A percentile compares a stretch with the other conserved stretches of the same genome.
Evolutionary conservation across 2,888 invertebrate genomes (phyloP).

Genomic region (Perizoma affinitatum): DNA sequence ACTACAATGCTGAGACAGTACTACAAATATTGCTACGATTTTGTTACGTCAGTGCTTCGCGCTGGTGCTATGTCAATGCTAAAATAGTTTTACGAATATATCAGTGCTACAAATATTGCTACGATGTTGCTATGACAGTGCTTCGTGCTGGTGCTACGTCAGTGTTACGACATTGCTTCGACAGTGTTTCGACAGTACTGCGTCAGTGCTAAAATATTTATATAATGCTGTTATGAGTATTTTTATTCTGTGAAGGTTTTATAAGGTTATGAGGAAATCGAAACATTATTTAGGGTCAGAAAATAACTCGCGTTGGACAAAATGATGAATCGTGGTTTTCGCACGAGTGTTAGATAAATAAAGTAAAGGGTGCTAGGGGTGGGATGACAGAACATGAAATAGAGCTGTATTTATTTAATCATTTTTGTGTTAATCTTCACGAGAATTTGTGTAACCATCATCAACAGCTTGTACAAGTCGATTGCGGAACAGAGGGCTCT

Average conservation of each 20-base stretch:
- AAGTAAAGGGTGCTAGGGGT: slow-evolving; percentile 21
- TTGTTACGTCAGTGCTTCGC: too few species aligned
- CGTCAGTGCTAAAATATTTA: too few species aligned
- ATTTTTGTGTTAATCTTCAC: background rate
- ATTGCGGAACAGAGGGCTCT: too few species aligned
- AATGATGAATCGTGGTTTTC: slow-evolving; percentile 39
- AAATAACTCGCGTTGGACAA: slow-evolving; percentile 27
- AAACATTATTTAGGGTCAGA: slow-evolving; percentile 37
- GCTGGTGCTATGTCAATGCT: too few species aligned
- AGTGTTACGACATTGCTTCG: background rate
- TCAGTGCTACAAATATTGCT: too few species aligned
- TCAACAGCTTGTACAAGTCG: too few species aligned
- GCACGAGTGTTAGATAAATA: slow-evolving; percentile 36
- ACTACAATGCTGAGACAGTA: background rate
- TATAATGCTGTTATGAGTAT: background rate
- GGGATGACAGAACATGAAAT: background rate
- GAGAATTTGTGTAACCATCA: background rate
- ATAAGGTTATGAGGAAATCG: slow-evolving; percentile 31
- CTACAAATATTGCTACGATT: too few species aligned
- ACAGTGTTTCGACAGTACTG: background rate
- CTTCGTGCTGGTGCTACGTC: background rate
- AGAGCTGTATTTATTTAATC: background rate
- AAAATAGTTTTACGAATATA: too few species aligned
- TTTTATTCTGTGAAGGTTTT: slow-evolving; percentile 19
- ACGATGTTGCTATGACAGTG: too few species aligned